phyloP scores from a whole-genome alignment of 2,113 vertebrate genomes.

The Delphinapterus leucas region DNA sequence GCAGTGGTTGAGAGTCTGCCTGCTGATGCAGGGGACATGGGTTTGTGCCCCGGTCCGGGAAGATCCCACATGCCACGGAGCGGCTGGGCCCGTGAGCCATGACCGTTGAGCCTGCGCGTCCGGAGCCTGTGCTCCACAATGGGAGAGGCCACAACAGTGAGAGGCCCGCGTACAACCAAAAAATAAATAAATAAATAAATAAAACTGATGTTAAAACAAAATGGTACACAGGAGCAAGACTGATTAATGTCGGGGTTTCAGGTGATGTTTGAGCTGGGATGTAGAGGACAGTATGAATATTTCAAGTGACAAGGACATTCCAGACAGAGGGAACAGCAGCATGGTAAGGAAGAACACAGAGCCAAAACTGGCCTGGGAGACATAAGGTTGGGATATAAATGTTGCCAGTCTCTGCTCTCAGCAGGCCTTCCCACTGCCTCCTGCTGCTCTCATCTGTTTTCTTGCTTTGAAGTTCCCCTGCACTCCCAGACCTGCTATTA shows the following conservation, averaged over 20 bases:
- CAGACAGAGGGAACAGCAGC: constrained; percentile 33
- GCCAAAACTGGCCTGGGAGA: constrained; percentile 72
- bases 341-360: constrained; percentile 29
- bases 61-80: too few species aligned
- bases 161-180: too few species aligned
- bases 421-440: constrained; percentile 70
- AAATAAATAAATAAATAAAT: too few species aligned
- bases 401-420: constrained; percentile 65
- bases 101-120: too few species aligned
- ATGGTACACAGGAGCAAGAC: neutral
- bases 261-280: neutral
- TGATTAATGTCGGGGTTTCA: neutral
- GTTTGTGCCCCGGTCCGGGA: too few species aligned
- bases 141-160: too few species aligned
- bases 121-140: too few species aligned
- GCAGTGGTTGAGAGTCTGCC: too few species aligned
- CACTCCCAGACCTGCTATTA: constrained; percentile 56
- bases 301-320: constrained; percentile 64
- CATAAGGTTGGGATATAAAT: constrained; percentile 77
- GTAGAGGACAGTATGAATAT: neutral
- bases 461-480: constrained; percentile 58
- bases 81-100: too few species aligned
- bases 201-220: neutral
- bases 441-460: constrained; percentile 76
- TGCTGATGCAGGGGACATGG: too few species aligned